Conservation (phyloP, 2,113 vertebrate species). For the Caretta caretta region DNA sequence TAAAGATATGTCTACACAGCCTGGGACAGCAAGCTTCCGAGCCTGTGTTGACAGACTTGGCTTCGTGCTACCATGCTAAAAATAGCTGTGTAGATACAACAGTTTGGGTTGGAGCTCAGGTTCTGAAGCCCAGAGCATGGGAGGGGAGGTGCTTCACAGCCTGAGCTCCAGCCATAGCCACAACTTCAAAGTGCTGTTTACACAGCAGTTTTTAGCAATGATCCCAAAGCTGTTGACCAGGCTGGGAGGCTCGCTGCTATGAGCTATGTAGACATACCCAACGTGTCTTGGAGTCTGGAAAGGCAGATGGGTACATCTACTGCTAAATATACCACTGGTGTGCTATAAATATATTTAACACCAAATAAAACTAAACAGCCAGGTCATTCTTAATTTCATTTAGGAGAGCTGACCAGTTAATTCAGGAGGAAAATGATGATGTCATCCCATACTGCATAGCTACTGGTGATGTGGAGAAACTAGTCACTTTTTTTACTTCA, state of each 20-base stretch:
- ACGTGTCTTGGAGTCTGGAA: not conserved
- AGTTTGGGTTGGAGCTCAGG: not conserved
- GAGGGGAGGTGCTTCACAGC: not conserved
- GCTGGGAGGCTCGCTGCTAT: not conserved
- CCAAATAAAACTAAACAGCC: not conserved
- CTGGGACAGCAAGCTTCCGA: not conserved
- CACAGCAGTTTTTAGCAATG: not conserved
- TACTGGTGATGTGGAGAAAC: conserved; percentile 90
- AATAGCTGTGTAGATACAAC: not conserved
- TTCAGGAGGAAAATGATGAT: conserved; percentile 94
- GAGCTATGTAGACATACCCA: not conserved
- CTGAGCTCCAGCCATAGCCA: not conserved
- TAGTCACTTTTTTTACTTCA: conserved; percentile 91
- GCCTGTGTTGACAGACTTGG: not conserved
- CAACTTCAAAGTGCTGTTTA: not conserved
- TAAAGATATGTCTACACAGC: not conserved
- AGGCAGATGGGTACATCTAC: not conserved
- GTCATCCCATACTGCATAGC: conserved; percentile 96
- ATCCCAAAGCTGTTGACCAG: not conserved
- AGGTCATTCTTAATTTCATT: conserved; percentile 2
- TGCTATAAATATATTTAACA: not conserved
- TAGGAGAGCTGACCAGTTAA: conserved; percentile 96
- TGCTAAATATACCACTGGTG: not conserved
- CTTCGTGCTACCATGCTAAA: not conserved
- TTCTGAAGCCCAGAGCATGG: not conserved